Evolutionary conservation across 2,888 invertebrate species (phyloP), one percentile per base, ranked within the genome.

Genomic region (Cosmia pyralina): DNA sequence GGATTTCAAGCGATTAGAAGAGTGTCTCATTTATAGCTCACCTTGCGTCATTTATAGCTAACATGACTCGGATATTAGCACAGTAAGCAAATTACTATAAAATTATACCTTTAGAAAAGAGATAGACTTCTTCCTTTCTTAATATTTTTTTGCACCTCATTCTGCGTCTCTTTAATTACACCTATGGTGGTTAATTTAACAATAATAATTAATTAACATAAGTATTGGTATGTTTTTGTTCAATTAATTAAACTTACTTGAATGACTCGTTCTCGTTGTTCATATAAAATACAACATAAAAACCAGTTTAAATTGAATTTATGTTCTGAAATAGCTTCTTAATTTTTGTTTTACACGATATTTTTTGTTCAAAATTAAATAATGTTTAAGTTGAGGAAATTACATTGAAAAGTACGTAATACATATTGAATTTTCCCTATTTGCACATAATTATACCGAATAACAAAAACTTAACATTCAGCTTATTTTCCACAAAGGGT

Each of bases 41-140:
- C 10, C n/a, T 53, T 34, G n/a, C 34, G 34, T 55, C 17, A 17
- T 17, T 48, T 46, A n/a, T n/a, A 13, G 22, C 28, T 46, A 46
- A 15, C 46, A 15, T 15, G 28, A 28, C 28, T 46, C 6, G 6
- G 17, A 48, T 17, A 44, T 74, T 71, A 71, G 48, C 71, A 72
- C 71, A 75, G 28, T 48, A 72, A 75, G 71, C 75, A n/a, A 34
- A 75, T 28, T 60, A 58, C 6, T 44, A 44, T 75, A 44, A 75
- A 75, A 50, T 50, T 41, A 59, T 72, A 75, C 75, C 71, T 75
- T 72, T 55, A 75, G 17, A 72, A 60, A 66, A 77, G 77, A 15
- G 65, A 73, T 17, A 34, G 77, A 72, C 72, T 72, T 34, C 75
- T 72, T 44, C 44, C 63, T 44, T 60, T 75, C 15, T 52, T 72